Percentiles rank a stretch among this genome's conserved stretches.
Conservation (phyloP, 1,140 invertebrate species). For the Drusus annulatus region DNA sequence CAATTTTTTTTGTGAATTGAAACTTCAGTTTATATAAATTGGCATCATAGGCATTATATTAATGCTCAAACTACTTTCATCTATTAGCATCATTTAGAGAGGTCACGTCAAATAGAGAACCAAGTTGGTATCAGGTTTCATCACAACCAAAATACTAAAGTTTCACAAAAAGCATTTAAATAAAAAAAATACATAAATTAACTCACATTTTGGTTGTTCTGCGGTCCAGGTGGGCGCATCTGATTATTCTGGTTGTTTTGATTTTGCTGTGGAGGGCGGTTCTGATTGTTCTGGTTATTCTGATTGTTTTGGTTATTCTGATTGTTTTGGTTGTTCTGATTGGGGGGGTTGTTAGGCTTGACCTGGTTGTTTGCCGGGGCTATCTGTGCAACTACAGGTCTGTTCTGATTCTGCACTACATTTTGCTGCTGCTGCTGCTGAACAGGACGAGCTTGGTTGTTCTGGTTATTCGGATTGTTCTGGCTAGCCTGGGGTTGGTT, state of each 20-base stretch:
- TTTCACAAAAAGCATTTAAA: background rate
- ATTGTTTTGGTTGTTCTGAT: background rate
- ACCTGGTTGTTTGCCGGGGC: too few relatives aligned
- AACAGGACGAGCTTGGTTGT: background rate
- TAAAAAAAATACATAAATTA: background rate
- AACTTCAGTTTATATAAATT: slow-evolving; percentile 12
- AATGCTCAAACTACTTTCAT: slow-evolving; percentile 48
- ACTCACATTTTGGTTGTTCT: slow-evolving; percentile 43
- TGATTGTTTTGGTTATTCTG: background rate
- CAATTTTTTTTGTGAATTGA: background rate
- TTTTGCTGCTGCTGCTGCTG: slow-evolving; percentile 33
- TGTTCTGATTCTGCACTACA: slow-evolving; percentile 22
- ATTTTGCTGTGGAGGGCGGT: background rate
- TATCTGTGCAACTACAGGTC: background rate
- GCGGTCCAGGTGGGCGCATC: slow-evolving; percentile 26
- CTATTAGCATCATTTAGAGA: slow-evolving; percentile 36
- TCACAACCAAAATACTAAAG: background rate
- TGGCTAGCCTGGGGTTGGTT: slow-evolving; percentile 8
- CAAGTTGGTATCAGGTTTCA: background rate
- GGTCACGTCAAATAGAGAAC: background rate
- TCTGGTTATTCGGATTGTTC: background rate
- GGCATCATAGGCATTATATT: slow-evolving; percentile 10
- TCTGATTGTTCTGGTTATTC: slow-evolving; percentile 1
- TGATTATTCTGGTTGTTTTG: slow-evolving; percentile 27
- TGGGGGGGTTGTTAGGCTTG: background rate